These are phyloP conservation scores for Crossaster papposus DNA, from an alignment of 53 echinoderm and acorn worm species.

Conservation along the genomic window DNA sequence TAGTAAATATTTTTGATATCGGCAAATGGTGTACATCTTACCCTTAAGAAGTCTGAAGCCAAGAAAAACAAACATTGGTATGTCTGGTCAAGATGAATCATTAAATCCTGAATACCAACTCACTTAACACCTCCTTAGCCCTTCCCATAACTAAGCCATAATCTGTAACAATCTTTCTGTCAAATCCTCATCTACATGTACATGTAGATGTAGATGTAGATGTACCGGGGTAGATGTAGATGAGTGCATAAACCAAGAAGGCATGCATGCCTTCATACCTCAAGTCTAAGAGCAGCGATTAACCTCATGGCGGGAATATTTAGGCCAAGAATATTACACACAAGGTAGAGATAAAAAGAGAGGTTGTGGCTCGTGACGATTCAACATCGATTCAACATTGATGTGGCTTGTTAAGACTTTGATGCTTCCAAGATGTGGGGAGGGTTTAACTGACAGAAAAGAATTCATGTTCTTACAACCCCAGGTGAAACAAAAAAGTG, in stretches of 20 bases:
- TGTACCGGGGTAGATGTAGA: neutral
- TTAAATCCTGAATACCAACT: neutral
- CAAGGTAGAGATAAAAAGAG: neutral
- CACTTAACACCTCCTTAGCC: neutral
- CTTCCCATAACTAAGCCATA: neutral
- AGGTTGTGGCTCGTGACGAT: neutral
- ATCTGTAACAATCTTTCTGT: neutral
- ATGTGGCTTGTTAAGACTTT: neutral
- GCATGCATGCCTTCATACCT: neutral
- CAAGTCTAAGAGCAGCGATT: too few species aligned
- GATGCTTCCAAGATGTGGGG: neutral
- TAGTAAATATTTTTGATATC: too few species aligned
- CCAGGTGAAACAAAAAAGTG: neutral
- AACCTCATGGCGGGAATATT: too few species aligned
- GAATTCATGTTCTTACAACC: neutral
- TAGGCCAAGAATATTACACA: neutral
- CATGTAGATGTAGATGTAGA: neutral
- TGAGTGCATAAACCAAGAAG: too few species aligned
- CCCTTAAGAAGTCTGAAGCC: too few species aligned
- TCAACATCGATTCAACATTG: too few species aligned
- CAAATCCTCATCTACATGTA: neutral
- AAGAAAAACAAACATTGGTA: neutral
- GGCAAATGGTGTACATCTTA: too few species aligned
- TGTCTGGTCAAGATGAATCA: neutral
- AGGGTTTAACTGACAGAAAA: neutral